A percentile compares a stretch with the other conserved stretches of the same genome.
phyloP scores from a whole-genome alignment of 2,113 vertebrate species.

The Pardalotus punctatus region DNA sequence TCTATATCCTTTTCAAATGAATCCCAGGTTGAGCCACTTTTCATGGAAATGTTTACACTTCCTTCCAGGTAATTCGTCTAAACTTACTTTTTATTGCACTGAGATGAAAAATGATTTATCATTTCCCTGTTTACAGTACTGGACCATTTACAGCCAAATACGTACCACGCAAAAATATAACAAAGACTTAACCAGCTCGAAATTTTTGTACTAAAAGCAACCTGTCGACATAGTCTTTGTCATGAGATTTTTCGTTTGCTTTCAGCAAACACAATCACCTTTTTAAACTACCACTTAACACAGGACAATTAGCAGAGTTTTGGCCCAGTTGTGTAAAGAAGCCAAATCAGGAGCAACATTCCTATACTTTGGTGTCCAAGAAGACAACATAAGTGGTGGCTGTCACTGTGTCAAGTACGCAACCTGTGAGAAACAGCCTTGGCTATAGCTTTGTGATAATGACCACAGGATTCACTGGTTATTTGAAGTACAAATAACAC shows the following conservation, averaged over 20 bases:
- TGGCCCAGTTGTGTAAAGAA: neutral
- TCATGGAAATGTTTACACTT: slow-evolving; percentile 41
- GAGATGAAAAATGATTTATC: neutral
- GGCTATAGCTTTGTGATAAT: neutral
- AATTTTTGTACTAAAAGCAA: neutral
- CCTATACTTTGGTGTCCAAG: neutral
- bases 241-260: neutral
- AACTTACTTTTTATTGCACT: neutral
- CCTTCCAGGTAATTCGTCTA: slow-evolving; percentile 23
- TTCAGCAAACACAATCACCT: neutral
- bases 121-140: neutral
- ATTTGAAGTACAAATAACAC: neutral
- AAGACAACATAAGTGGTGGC: neutral
- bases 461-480: neutral
- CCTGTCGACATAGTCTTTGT: neutral
- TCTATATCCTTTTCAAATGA: slow-evolving; percentile 35
- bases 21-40: slow-evolving; percentile 38
- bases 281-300: neutral
- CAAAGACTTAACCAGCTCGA: neutral
- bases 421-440: neutral
- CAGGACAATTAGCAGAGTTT: neutral
- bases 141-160: neutral
- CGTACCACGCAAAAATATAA: neutral
- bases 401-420: neutral
- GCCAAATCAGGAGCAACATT: neutral